These are phyloP conservation scores for Camponotus vicinus DNA, from an alignment of 1,140 invertebrate species.

Conservation along the genomic window DNA sequence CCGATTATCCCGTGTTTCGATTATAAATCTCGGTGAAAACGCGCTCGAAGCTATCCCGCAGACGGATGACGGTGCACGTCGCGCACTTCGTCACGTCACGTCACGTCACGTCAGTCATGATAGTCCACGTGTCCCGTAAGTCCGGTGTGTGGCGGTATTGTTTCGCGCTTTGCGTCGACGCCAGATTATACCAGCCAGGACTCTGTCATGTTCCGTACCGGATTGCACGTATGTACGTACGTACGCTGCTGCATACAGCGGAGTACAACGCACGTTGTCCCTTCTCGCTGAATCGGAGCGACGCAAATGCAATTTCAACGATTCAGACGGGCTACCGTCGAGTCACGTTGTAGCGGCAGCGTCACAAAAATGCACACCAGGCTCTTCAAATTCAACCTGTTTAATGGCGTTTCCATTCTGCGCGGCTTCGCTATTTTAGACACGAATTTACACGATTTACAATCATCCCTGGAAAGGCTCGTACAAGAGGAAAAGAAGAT, in stretches of 20 bases:
- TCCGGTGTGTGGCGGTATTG: constrained; percentile 52
- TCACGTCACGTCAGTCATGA: constrained; percentile 37
- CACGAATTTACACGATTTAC: constrained; percentile 6
- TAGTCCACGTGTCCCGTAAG: constrained; percentile 41
- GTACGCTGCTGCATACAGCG: neutral
- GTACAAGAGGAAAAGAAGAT: neutral
- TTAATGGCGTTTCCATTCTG: constrained; percentile 35
- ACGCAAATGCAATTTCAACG: constrained; percentile 68
- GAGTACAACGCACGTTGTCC: neutral
- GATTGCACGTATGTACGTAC: neutral
- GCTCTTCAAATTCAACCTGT: constrained; percentile 3
- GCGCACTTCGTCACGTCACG: constrained; percentile 58
- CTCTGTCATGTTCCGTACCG: constrained; percentile 64
- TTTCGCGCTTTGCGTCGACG: constrained; percentile 67
- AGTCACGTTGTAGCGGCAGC: constrained; percentile 42
- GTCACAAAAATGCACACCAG: constrained; percentile 43
- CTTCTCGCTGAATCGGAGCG: constrained; percentile 27
- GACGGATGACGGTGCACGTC: constrained; percentile 21
- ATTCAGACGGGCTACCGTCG: constrained; percentile 39
- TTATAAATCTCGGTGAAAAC: constrained; percentile 50
- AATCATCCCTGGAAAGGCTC: neutral
- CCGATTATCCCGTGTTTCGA: constrained; percentile 35
- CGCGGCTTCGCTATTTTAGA: constrained; percentile 21
- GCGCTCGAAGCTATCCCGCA: constrained; percentile 13
- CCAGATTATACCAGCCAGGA: constrained; percentile 66